Evolutionary conservation across 2,888 invertebrate species (phyloP).

Genomic region (Sclerodermus sp.): DNA sequence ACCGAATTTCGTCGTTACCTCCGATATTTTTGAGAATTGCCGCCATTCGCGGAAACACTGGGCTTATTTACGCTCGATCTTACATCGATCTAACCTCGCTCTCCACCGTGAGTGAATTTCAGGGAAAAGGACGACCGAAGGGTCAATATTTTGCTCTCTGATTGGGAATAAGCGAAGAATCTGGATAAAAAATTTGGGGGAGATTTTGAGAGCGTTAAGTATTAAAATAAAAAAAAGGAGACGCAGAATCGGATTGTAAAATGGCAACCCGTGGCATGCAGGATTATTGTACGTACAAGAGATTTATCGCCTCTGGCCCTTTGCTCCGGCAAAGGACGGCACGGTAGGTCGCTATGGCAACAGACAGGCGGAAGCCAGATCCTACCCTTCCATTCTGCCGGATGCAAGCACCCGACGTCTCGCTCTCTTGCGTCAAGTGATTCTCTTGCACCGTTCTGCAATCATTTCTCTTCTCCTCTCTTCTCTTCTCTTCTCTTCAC

Average conservation of each 20-base stretch:
- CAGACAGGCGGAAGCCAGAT: conserved; percentile 48
- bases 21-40: too few species aligned
- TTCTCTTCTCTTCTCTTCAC: conserved; percentile 13
- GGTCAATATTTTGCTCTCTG: too few species aligned
- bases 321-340: conserved; percentile 43
- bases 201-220: not conserved
- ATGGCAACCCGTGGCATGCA: conserved; percentile 36
- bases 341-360: conserved; percentile 48
- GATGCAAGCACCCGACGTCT: conserved; percentile 40
- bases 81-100: too few species aligned
- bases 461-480: conserved; percentile 18
- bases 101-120: too few species aligned
- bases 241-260: conserved; percentile 37
- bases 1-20: too few species aligned
- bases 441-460: conserved; percentile 36
- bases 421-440: conserved; percentile 45
- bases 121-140: too few species aligned
- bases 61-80: too few species aligned
- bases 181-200: conserved; percentile 9
- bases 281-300: conserved; percentile 53
- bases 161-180: too few species aligned
- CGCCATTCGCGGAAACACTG: too few species aligned
- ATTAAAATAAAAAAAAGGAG: conserved; percentile 1
- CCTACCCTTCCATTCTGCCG: conserved; percentile 39
- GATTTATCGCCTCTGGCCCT: conserved; percentile 51